phyloP scores from a whole-genome alignment of 2,888 invertebrate species.

The Coleophora deauratella region DNA sequence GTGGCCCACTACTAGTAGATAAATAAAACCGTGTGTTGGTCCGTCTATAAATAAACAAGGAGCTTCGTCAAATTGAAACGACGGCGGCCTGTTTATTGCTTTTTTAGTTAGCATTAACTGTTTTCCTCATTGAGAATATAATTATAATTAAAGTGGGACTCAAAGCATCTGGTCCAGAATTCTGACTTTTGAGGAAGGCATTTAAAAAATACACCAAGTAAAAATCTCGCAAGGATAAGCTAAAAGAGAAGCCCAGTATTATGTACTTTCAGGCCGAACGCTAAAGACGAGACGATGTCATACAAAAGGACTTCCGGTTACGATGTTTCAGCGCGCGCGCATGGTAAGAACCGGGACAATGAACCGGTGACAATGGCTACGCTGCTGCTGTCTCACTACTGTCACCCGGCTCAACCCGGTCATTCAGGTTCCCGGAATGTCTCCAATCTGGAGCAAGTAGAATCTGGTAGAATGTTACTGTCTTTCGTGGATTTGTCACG shows the following conservation, averaged over 20 bases:
- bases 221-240: too few species aligned
- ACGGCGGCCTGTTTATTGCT: slow-evolving; percentile 52
- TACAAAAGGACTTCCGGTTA: slow-evolving; percentile 34
- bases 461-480: too few species aligned
- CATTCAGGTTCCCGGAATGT: too few species aligned
- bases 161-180: too few species aligned
- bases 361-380: slow-evolving; percentile 48
- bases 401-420: neutral
- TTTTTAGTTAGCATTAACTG: slow-evolving; percentile 4
- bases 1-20: too few species aligned
- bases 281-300: slow-evolving; percentile 21
- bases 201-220: too few species aligned
- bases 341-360: slow-evolving; percentile 32
- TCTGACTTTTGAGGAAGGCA: too few species aligned
- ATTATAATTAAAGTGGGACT: too few species aligned
- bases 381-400: slow-evolving; percentile 9
- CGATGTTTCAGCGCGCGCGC: slow-evolving; percentile 39
- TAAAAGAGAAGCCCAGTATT: neutral
- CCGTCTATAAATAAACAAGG: slow-evolving; percentile 51
- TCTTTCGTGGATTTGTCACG: too few species aligned
- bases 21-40: slow-evolving; percentile 58
- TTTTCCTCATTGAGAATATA: too few species aligned
- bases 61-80: slow-evolving; percentile 39
- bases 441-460: too few species aligned
- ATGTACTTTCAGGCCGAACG: neutral